Base-by-base conservation (phyloP, 1,140 invertebrate species). In the Brachionus rotundiformis region DNA sequence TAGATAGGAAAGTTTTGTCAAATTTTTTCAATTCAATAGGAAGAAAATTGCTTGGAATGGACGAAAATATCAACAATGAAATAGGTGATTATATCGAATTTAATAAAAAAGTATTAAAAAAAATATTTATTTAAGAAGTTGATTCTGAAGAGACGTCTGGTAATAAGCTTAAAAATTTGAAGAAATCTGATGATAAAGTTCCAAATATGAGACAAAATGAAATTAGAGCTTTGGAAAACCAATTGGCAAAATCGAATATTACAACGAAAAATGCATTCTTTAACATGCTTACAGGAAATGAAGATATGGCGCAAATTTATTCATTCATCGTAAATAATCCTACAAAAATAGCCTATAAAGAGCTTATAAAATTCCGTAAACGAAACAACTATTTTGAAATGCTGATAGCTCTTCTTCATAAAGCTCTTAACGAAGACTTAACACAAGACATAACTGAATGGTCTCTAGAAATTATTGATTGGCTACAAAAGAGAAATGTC, bases 331-430 rank as follows among this genome's bases (percentile, higher is more conserved):
- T 54, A 33, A 65, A 76, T 25, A 61, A 73, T 31, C 41, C 41
- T 19, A 25, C 33, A 23, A 82, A 82, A 33, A 76, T 76, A 2
- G 63, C 80, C 25, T 54, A 76, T 13, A 76, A 82, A 73, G 80
- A 82, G 39, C 16, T 76, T 7, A 33, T 82, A 7, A 88, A 87
- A 83, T 88, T 88, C 82, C 86, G 85, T 68, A 83, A 85, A 7
- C 80, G 85, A 59, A 83, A 83, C 4, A 82, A 84, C 0, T 88
- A 87, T 82, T 80, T 88, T 77, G 87, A 88, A 83, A 86, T 87
- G 71, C 84, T 88, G 80, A 85, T 88, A 5, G 84, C 86, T 76
- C 84, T 86, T 0, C 83, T 86, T 13, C 85, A 87, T 84, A 88
- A 88, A 82, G 87, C 85, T 7, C 75, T 88, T 8, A 84, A 84